Percentiles rank a stretch among this genome's conserved stretches.
Conservation (phyloP, 1,140 invertebrate species). For the Eriocheir sinensis region DNA sequence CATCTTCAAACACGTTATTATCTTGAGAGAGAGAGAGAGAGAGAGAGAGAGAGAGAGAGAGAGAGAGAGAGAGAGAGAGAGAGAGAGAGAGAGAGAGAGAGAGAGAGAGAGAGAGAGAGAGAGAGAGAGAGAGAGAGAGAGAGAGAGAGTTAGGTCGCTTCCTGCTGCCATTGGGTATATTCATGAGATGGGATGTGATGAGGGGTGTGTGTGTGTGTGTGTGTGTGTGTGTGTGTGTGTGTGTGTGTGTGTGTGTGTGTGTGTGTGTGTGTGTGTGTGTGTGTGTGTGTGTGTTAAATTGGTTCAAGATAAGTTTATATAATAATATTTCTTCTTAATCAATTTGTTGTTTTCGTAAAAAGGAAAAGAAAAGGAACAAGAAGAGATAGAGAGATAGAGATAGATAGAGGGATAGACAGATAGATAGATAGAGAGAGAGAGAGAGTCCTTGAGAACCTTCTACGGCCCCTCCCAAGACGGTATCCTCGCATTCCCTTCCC, state of each 20-base stretch:
- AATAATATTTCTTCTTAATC: no score
- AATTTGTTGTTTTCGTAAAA: no score
- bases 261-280: background rate
- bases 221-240: conserved; percentile 47
- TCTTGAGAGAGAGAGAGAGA: background rate
- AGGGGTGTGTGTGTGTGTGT: no score
- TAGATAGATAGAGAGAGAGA: no score
- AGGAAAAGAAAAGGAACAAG: no score
- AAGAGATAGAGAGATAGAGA: no score
- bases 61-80: conserved; percentile 8
- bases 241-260: conserved; percentile 43
- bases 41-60: background rate
- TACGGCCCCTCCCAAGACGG: no score
- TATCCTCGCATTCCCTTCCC: no score
- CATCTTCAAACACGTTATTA: background rate
- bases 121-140: conserved; percentile 18
- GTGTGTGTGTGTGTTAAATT: no score
- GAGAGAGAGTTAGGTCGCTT: no score
- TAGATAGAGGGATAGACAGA: no score
- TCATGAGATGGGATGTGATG: background rate
- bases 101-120: background rate
- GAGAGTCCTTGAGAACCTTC: no score
- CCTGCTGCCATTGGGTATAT: background rate
- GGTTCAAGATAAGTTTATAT: background rate
- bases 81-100: background rate